Evolutionary conservation across 2,113 vertebrate species (phyloP).

Genomic region (Nyctibius bracteatus): DNA sequence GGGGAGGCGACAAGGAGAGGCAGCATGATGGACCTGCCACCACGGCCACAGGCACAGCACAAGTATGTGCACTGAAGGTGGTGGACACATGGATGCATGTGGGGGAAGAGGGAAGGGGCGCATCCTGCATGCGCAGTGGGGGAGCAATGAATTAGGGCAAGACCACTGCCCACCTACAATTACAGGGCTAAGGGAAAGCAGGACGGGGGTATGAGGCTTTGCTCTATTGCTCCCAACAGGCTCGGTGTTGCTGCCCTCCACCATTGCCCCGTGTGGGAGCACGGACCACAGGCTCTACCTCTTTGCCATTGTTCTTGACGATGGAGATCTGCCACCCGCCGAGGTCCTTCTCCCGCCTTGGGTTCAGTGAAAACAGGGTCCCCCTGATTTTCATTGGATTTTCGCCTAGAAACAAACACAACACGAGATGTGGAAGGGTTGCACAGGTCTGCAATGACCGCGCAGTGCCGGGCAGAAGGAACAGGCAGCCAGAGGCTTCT

Average conservation of each 20-base stretch:
- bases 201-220: neutral
- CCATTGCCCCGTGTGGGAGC: rapidly evolving
- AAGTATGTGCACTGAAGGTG: rapidly evolving
- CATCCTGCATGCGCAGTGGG: rapidly evolving
- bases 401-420: slow-evolving; percentile 3
- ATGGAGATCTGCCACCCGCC: slow-evolving; percentile 9
- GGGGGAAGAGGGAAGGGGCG: rapidly evolving
- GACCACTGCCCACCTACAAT: neutral
- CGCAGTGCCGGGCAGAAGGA: rapidly evolving
- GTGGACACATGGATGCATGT: rapidly evolving
- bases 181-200: neutral
- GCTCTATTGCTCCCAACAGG: neutral
- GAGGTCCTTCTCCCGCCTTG: neutral
- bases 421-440: neutral
- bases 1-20: neutral
- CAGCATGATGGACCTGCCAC: neutral
- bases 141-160: neutral
- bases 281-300: neutral
- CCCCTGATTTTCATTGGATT: neutral
- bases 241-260: neutral
- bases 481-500: neutral
- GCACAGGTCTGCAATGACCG: rapidly evolving
- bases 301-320: neutral
- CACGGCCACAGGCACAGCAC: neutral
- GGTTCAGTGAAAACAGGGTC: slow-evolving; percentile 1